These are phyloP conservation scores for Cheilosia soror DNA, from an alignment of 2,888 invertebrate species.

Conservation along the genomic window DNA sequence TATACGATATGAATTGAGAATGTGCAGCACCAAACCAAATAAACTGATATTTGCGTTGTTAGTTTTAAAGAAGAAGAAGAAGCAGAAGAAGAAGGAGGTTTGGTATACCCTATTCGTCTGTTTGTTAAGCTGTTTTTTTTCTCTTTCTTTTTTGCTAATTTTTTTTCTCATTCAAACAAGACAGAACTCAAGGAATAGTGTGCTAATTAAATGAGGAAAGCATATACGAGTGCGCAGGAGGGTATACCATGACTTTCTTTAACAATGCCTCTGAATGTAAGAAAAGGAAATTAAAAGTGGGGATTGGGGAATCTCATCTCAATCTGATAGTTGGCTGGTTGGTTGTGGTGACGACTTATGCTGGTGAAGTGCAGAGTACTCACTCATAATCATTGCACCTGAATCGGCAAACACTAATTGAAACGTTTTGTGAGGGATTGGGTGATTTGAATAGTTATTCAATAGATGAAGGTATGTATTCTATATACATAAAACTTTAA, in stretches of 20 bases:
- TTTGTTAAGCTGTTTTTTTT: slow-evolving; percentile 29
- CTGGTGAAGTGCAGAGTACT: slow-evolving; percentile 42
- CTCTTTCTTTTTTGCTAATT: slow-evolving; percentile 26
- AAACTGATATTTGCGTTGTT: slow-evolving; percentile 52
- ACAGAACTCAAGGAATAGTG: slow-evolving; percentile 41
- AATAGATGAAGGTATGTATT: background rate
- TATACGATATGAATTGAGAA: slow-evolving; percentile 32
- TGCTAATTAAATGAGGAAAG: slow-evolving; percentile 64
- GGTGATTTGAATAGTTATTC: background rate
- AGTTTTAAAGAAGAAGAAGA: slow-evolving; percentile 7
- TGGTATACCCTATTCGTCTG: slow-evolving; percentile 1
- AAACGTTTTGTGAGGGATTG: slow-evolving; percentile 25
- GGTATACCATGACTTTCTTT: slow-evolving; percentile 22
- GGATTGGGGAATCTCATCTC: slow-evolving; percentile 35
- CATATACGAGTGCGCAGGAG: slow-evolving; percentile 39
- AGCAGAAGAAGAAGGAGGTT: slow-evolving; percentile 2
- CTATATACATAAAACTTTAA: no score
- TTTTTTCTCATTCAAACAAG: slow-evolving; percentile 14
- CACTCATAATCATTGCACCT: slow-evolving; percentile 49
- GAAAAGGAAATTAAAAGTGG: slow-evolving; percentile 22
- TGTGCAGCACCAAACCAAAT: slow-evolving; percentile 42
- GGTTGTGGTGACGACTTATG: slow-evolving; percentile 37
- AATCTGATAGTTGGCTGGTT: slow-evolving; percentile 44
- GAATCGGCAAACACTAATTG: slow-evolving; percentile 54
- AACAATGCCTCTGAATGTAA: slow-evolving; percentile 29